phyloP scores from a whole-genome alignment of 2,113 vertebrate species.

The Neolamprologus longior region DNA sequence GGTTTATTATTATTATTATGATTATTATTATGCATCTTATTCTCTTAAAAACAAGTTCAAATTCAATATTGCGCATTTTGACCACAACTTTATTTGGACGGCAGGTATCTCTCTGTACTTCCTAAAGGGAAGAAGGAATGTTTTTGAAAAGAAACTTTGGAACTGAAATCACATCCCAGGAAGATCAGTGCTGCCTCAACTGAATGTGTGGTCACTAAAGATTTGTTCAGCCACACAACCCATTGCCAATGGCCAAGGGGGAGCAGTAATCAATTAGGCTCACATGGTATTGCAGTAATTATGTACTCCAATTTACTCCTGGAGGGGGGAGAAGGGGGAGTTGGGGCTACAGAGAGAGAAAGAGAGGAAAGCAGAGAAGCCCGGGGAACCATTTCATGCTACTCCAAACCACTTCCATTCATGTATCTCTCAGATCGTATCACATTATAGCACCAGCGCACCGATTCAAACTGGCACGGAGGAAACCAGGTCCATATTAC shows the following conservation, averaged over 20 bases:
- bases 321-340: conserved; percentile 7
- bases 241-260: conserved; percentile 49
- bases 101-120: not conserved
- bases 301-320: conserved; percentile 64
- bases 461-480: conserved; percentile 64
- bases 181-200: conserved; percentile 8
- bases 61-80: not conserved
- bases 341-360: not conserved
- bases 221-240: conserved; percentile 59
- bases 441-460: conserved; percentile 54
- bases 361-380: not conserved
- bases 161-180: conserved; percentile 36
- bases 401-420: conserved; percentile 71
- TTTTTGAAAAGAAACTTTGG: not conserved
- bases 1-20: not conserved
- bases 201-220: conserved; percentile 55
- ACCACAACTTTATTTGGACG: not conserved
- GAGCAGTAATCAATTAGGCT: conserved; percentile 68
- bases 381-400: conserved; percentile 64
- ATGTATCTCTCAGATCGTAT: conserved; percentile 69
- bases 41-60: not conserved
- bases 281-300: conserved; percentile 63
- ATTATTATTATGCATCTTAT: not conserved
- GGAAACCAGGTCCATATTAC: conserved; percentile 68
- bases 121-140: not conserved